These are phyloP conservation scores for Charina bottae DNA, from an alignment of 2,113 vertebrate genomes.

Conservation along the genomic window DNA sequence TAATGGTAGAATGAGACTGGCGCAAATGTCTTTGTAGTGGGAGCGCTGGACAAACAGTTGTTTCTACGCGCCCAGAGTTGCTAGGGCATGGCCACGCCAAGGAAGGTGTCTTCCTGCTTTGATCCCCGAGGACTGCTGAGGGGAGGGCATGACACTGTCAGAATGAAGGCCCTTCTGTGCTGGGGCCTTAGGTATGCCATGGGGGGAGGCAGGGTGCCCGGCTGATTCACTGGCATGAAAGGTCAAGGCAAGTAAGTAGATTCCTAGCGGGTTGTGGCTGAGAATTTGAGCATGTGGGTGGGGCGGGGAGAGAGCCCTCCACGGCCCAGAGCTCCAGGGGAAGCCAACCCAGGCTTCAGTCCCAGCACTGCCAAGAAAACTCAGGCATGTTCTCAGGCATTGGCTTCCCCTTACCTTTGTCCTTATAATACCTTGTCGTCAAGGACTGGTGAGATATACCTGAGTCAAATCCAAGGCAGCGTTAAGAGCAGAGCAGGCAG, in stretches of 20 bases:
- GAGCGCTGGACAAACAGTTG: not conserved
- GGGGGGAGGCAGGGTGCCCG: not conserved
- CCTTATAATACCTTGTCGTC: not conserved
- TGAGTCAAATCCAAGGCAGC: not conserved
- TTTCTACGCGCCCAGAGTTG: not conserved
- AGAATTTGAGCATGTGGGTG: not conserved
- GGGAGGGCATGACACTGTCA: not conserved
- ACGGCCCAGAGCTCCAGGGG: not conserved
- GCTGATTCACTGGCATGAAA: not conserved
- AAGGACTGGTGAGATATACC: not conserved
- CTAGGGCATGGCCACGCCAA: not conserved
- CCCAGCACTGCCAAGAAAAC: not conserved
- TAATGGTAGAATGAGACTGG: not conserved
- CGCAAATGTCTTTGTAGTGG: not conserved
- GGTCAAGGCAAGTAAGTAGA: not conserved
- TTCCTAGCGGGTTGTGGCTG: not conserved
- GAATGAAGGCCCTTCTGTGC: not conserved
- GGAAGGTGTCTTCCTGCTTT: not conserved
- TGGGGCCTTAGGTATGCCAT: too few relatives aligned
- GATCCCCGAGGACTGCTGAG: not conserved
- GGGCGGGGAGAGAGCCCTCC: not conserved
- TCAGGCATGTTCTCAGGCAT: not conserved
- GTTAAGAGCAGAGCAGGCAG: not conserved
- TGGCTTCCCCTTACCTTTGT: not conserved
- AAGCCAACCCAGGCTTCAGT: not conserved